Percentiles rank a stretch among this genome's conserved stretches.
phyloP scores from a whole-genome alignment of 2,113 vertebrate genomes.

The Bucco capensis region DNA sequence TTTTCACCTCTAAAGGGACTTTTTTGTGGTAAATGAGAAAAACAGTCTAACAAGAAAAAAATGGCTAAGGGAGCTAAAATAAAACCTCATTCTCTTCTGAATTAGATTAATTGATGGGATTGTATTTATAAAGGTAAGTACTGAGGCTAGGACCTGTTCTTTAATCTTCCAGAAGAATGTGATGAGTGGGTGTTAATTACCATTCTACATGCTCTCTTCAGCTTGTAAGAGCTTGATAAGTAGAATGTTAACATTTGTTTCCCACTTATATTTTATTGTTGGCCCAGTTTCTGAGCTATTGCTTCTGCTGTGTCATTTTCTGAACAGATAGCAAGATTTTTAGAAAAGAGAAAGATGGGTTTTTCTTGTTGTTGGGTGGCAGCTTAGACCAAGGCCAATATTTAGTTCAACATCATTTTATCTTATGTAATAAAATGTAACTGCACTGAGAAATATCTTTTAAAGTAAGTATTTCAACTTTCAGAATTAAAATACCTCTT shows the following conservation, averaged over 20 bases:
- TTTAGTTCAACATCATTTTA: neutral
- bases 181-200: conserved; percentile 52
- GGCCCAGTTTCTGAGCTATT: neutral
- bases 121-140: conserved; percentile 35
- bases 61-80: neutral
- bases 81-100: neutral
- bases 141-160: conserved; percentile 21
- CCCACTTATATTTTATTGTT: neutral
- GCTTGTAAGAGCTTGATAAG: conserved; percentile 33
- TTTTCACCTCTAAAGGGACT: neutral
- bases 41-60: neutral
- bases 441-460: neutral
- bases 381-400: neutral
- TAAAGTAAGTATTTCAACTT: neutral
- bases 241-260: conserved; percentile 47
- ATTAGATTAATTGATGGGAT: conserved; percentile 45
- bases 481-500: neutral
- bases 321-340: neutral
- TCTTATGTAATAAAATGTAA: neutral
- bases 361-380: neutral
- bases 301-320: neutral
- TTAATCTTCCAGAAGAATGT: conserved; percentile 29
- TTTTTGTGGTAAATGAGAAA: neutral
- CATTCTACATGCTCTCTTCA: neutral
- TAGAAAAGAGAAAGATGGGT: neutral